Evolutionary conservation across 2,888 invertebrate genomes (phyloP).

Genomic region (Blastobasis adustella): DNA sequence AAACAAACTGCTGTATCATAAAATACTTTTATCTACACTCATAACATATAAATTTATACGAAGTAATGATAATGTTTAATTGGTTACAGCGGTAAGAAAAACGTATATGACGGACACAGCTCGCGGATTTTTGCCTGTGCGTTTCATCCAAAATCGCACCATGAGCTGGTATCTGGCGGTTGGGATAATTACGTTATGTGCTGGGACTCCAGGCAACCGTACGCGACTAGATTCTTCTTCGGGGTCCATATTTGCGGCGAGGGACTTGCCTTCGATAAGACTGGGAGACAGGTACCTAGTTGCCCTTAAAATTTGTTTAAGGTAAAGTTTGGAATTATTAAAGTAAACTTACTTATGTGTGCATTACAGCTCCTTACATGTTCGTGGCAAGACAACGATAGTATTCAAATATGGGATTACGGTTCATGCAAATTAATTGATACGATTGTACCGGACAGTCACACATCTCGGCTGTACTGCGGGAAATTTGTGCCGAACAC

Average conservation of each 20-base stretch:
- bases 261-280: slow-evolving; percentile 77
- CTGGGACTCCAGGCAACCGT: slow-evolving; percentile 80
- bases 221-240: slow-evolving; percentile 70
- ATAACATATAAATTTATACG: too few relatives aligned
- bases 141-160: slow-evolving; percentile 78
- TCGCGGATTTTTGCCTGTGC: slow-evolving; percentile 78
- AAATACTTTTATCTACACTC: too few relatives aligned
- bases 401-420: slow-evolving; percentile 80
- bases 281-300: slow-evolving; percentile 73
- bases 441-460: slow-evolving; percentile 71
- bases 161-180: slow-evolving; percentile 80
- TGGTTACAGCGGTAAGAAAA: slow-evolving; percentile 56
- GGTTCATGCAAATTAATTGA: slow-evolving; percentile 76
- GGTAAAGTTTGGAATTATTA: too few relatives aligned
- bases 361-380: slow-evolving; percentile 75
- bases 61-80: background rate
- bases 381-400: slow-evolving; percentile 77
- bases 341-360: too few relatives aligned
- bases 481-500: slow-evolving; percentile 75
- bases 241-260: slow-evolving; percentile 80
- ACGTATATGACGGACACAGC: slow-evolving; percentile 74
- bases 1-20: too few relatives aligned
- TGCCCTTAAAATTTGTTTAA: too few relatives aligned
- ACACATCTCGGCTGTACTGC: slow-evolving; percentile 74
- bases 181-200: slow-evolving; percentile 80